Evolutionary conservation across 1,140 invertebrate species (phyloP).

Genomic region (Steinernema khuongi): DNA sequence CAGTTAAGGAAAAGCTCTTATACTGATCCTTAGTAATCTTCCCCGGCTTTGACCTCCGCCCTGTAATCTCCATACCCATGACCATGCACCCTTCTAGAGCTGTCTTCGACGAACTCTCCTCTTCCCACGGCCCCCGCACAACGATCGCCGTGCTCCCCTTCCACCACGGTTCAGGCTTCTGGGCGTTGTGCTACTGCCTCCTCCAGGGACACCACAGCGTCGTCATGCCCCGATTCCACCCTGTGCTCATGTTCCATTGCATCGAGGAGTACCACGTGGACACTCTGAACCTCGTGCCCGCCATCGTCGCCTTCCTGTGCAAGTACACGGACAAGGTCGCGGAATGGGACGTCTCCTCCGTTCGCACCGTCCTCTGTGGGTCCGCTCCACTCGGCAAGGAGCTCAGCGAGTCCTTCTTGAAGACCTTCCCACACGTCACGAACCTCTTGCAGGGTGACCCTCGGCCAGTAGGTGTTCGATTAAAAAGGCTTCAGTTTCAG

Average conservation of each 20-base stretch:
- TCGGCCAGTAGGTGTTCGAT: neutral
- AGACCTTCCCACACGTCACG: conserved; percentile 38
- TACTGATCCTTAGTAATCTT: conserved; percentile 21
- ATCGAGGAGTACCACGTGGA: conserved; percentile 44
- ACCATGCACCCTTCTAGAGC: conserved; percentile 20
- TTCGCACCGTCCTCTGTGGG: conserved; percentile 48
- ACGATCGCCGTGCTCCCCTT: conserved; percentile 47
- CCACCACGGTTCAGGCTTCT: conserved; percentile 46
- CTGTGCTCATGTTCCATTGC: conserved; percentile 38
- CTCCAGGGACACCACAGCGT: conserved; percentile 43
- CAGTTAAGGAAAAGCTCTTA: conserved; percentile 27
- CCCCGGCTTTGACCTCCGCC: neutral
- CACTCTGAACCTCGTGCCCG: conserved; percentile 26
- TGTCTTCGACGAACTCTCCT: conserved; percentile 30
- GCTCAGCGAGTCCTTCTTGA: conserved; percentile 43
- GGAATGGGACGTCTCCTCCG: conserved; percentile 52
- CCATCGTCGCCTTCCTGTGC: conserved; percentile 22
- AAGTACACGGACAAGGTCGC: neutral
- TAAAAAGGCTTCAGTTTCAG: conserved; percentile 18
- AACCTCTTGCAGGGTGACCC: conserved; percentile 37
- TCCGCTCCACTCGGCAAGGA: conserved; percentile 58
- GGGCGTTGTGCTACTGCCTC: conserved; percentile 47
- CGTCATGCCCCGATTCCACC: conserved; percentile 43
- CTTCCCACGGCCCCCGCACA: neutral
- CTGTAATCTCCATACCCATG: neutral